phyloP scores from a whole-genome alignment of 2,113 vertebrate species.

The Aptenodytes forsteri region DNA sequence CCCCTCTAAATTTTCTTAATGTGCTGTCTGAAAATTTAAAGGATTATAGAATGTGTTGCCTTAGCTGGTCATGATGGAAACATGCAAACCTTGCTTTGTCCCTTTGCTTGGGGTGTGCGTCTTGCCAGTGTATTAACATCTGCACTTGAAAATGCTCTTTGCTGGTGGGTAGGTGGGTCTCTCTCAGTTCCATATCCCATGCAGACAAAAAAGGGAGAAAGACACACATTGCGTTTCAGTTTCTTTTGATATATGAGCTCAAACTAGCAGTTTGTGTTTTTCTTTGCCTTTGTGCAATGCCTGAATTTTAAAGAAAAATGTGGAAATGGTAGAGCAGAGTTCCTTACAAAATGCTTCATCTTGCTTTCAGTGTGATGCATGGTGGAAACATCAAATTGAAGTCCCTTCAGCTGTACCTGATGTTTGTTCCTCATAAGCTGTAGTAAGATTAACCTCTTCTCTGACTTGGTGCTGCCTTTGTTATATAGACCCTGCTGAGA shows the following conservation, averaged over 20 bases:
- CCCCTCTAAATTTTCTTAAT: background rate
- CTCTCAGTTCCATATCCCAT: background rate
- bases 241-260: slow-evolving; percentile 18
- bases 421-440: background rate
- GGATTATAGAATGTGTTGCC: background rate
- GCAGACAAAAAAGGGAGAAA: background rate
- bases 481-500: slow-evolving; percentile 15
- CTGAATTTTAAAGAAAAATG: slow-evolving; percentile 38
- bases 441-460: slow-evolving; percentile 51
- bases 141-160: background rate
- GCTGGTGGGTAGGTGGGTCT: background rate
- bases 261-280: slow-evolving; percentile 14
- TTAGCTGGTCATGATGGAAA: background rate
- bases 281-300: background rate
- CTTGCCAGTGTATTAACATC: slow-evolving; percentile 10
- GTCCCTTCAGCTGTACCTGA: slow-evolving; percentile 21
- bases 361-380: background rate
- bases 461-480: slow-evolving; percentile 28
- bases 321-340: slow-evolving; percentile 33
- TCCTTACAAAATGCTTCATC: slow-evolving; percentile 19
- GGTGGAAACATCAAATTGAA: slow-evolving; percentile 25
- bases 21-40: background rate
- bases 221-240: background rate
- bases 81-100: background rate
- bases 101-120: background rate